Percentiles rank a stretch among this genome's conserved stretches.
phyloP scores from a whole-genome alignment of 2,888 invertebrate species.

The Chloromyia formosa region DNA sequence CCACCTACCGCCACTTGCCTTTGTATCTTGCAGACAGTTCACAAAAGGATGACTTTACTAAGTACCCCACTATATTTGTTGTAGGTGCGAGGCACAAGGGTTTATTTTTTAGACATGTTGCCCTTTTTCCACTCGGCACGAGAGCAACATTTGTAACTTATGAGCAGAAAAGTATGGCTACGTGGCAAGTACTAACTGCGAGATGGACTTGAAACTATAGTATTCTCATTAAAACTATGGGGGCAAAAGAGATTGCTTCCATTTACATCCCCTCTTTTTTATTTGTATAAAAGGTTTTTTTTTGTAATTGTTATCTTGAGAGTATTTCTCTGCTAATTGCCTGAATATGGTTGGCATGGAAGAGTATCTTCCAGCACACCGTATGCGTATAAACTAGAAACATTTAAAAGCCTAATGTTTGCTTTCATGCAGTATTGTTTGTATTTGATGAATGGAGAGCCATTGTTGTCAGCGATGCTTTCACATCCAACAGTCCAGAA shows the following conservation, averaged over 20 bases:
- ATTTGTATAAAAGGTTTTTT: background rate
- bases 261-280: slow-evolving; percentile 13
- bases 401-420: slow-evolving; percentile 35
- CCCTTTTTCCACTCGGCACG: slow-evolving; percentile 8
- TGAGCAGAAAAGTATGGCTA: background rate
- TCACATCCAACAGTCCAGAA: background rate
- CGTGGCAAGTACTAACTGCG: background rate
- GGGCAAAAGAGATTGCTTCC: slow-evolving; percentile 14
- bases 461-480: slow-evolving; percentile 18
- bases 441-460: background rate
- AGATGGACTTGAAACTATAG: slow-evolving; percentile 18
- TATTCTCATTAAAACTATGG: slow-evolving; percentile 28
- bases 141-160: background rate
- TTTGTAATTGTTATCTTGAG: background rate
- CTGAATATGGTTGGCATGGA: slow-evolving; percentile 1
- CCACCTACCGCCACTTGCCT: background rate
- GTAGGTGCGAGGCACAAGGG: background rate
- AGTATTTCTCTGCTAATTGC: slow-evolving; percentile 32
- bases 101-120: slow-evolving; percentile 31
- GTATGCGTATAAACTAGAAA: slow-evolving; percentile 7
- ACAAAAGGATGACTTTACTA: slow-evolving; percentile 26
- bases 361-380: background rate
- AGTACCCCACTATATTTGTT: background rate
- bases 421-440: slow-evolving; percentile 19
- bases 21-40: background rate